Evolutionary conservation across 2,888 invertebrate genomes (phyloP), one percentile per base, ranked within the genome.

Genomic region (Poecilobothrus nobilitatus): DNA sequence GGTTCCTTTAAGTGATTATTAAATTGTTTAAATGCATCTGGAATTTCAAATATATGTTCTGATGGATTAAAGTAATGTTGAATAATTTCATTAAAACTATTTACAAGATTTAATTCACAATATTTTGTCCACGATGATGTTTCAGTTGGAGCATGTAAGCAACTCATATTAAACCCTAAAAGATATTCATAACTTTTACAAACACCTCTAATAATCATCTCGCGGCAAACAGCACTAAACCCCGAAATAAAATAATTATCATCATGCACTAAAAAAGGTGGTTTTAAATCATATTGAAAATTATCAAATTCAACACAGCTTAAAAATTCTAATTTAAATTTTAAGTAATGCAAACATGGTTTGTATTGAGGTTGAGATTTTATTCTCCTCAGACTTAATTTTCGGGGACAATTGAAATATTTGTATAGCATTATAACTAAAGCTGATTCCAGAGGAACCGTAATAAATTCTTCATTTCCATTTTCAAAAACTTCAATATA

Each of bases 91-190:
- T 85, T 84, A 0, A 89, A 81, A 1, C 88, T 85, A 68, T 82
- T 79, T 15, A 91, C 85, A 64, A 94, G 83, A 77, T 94, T 92
- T 5, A 91, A 85, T 84, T 96, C 96, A 84, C 96, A 96, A 78
- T 94, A 94, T 76, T 90, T 91, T 0, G 95, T 96, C 95, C 95
- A 95, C 62, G 91, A 84, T 10, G 94, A 94, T 10, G 87, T 86
- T 82, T 94, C 94, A 34, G 92, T 89, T 68, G 93, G 92, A 2
- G 94, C 90, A 75, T 91, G 85, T 18, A 95, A 83, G 76, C 94
- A 94, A 68, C 90, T 87, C 71, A 86, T 87, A 71, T 92, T 88
- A 76, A 94, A 95, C 1, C 94, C 94, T 18, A 94, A 83, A 63
- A 94, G 73, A 66, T 80, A 76, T 0, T 74, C 74, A 9, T 74